These are phyloP conservation scores for Drosophila watanabei DNA, from an alignment of 1,140 invertebrate species.

Conservation along the genomic window DNA sequence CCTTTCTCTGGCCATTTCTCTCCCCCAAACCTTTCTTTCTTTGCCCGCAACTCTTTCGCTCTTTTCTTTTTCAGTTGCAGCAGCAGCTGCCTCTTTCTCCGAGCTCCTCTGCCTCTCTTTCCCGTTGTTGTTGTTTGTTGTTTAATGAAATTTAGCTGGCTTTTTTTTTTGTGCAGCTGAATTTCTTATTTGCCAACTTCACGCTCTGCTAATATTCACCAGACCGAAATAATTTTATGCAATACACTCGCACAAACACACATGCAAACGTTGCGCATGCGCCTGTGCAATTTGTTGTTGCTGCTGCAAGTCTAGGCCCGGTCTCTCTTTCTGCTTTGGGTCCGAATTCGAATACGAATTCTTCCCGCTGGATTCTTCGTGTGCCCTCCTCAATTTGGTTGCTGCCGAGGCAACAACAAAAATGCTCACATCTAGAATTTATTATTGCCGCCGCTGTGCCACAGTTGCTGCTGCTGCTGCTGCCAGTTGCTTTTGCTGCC, in stretches of 20 bases:
- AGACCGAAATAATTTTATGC: constrained; percentile 86
- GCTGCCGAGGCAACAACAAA: constrained; percentile 57
- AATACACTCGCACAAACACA: constrained; percentile 70
- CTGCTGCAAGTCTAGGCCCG: constrained; percentile 32
- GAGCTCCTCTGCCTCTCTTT: constrained; percentile 30
- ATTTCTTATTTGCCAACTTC: constrained; percentile 85
- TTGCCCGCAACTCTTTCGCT: background rate
- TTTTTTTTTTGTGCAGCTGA: constrained; percentile 63
- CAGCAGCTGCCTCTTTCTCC: constrained; percentile 53
- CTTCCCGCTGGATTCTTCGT: constrained; percentile 57
- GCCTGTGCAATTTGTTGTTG: constrained; percentile 50
- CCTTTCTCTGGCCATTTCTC: constrained; percentile 14
- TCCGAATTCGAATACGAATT: constrained; percentile 23
- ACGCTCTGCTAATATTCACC: constrained; percentile 85
- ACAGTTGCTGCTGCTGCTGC: constrained; percentile 27
- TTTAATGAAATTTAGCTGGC: constrained; percentile 75
- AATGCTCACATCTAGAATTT: constrained; percentile 78
- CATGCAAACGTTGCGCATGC: constrained; percentile 64
- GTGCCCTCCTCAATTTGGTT: constrained; percentile 65
- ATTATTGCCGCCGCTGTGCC: constrained; percentile 47
- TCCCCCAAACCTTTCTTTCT: constrained; percentile 21
- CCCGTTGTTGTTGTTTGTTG: constrained; percentile 57
- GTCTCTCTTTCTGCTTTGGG: constrained; percentile 18
- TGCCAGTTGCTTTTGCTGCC: constrained; percentile 30
- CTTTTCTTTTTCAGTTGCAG: constrained; percentile 28